Conservation (phyloP, 2,888 invertebrate genomes). For the Hanleya hanleyi region DNA sequence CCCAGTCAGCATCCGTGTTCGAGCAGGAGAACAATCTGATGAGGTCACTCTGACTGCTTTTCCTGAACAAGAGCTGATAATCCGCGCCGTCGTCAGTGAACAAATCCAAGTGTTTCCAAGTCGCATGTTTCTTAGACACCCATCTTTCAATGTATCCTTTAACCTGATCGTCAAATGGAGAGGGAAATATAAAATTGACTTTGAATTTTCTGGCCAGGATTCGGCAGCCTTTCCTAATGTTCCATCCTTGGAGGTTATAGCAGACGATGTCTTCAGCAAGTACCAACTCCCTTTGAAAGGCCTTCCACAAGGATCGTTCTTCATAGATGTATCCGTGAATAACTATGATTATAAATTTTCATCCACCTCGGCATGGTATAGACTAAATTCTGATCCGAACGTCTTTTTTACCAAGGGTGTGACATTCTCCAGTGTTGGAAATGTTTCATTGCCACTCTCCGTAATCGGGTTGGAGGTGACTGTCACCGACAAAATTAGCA, state of each 20-base stretch:
- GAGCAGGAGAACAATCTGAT: background rate
- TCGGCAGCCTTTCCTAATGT: background rate
- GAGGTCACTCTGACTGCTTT: background rate
- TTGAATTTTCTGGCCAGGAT: background rate
- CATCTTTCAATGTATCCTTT: background rate
- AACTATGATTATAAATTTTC: background rate
- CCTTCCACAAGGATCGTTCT: background rate
- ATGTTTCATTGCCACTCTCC: background rate
- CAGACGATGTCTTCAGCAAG: conserved; percentile 7
- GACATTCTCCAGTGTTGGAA: background rate
- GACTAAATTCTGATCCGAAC: background rate
- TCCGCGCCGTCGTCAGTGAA: background rate
- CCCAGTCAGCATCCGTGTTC: background rate
- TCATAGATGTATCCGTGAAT: background rate
- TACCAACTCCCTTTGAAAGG: background rate
- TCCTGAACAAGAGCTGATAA: background rate
- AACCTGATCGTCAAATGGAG: background rate
- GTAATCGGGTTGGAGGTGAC: background rate
- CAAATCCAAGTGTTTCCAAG: background rate
- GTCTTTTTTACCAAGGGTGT: background rate
- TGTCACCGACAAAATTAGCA: background rate
- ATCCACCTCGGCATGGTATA: conserved; percentile 1
- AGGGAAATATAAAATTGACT: background rate
- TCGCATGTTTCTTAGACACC: background rate
- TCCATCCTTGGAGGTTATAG: background rate